Conservation (phyloP, 2,888 invertebrate genomes). For the Leptopterna dolabrata region DNA sequence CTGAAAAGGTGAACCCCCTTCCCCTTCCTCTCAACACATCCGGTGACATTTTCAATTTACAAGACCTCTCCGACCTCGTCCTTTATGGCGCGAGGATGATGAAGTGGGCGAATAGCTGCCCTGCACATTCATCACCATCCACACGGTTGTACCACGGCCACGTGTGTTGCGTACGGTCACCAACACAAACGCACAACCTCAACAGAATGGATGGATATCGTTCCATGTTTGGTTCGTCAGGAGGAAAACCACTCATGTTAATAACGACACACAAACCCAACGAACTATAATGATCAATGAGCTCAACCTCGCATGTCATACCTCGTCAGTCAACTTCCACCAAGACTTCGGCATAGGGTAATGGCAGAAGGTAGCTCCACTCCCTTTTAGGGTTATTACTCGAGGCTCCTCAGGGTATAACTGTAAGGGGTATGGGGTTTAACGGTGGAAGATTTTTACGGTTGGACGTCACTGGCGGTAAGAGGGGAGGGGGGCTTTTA, state of each 20-base stretch:
- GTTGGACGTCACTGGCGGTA: background rate
- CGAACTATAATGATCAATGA: slow-evolving; percentile 24
- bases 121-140: slow-evolving; percentile 26
- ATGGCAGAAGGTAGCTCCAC: background rate
- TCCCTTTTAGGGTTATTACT: slow-evolving; percentile 40
- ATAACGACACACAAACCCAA: background rate
- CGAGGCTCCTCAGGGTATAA: slow-evolving; percentile 17
- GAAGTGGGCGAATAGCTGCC: slow-evolving; percentile 19
- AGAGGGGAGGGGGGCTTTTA: slow-evolving; percentile 18
- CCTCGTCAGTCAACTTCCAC: slow-evolving; percentile 19
- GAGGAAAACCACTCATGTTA: slow-evolving; percentile 32
- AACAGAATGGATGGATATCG: slow-evolving; percentile 21
- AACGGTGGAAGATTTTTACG: slow-evolving; percentile 50
- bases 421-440: background rate
- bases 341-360: background rate
- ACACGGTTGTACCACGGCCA: background rate
- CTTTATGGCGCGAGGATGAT: slow-evolving; percentile 19
- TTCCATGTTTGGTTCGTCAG: background rate
- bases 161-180: background rate
- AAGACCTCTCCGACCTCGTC: background rate
- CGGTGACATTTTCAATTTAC: slow-evolving; percentile 40
- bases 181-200: background rate
- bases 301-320: slow-evolving; percentile 30
- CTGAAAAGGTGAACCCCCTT: slow-evolving; percentile 13
- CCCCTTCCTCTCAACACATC: background rate